These are phyloP conservation scores for Tinea semifulvella DNA, from an alignment of 2,888 invertebrate species.

Conservation along the genomic window DNA sequence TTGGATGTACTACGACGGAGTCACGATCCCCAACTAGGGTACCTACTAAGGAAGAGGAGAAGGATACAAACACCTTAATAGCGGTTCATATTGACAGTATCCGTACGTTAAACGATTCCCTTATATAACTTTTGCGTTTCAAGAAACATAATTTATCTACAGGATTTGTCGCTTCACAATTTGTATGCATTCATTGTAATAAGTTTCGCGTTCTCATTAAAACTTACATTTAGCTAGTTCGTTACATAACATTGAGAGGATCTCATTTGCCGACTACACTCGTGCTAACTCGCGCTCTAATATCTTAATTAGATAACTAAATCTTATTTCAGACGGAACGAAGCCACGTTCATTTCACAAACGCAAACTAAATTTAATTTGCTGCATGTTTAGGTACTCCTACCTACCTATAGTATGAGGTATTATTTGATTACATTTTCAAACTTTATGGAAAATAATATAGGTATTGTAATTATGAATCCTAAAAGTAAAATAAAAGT, in stretches of 20 bases:
- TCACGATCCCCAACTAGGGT: too few relatives aligned
- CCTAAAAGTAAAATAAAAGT: too few relatives aligned
- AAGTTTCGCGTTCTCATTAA: constrained; percentile 6
- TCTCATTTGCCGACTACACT: constrained; percentile 14
- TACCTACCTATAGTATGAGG: too few relatives aligned
- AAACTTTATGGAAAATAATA: too few relatives aligned
- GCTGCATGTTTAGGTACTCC: not conserved
- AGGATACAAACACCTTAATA: too few relatives aligned
- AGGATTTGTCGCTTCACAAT: not conserved
- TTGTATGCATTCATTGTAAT: not conserved
- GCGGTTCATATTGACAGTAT: too few relatives aligned
- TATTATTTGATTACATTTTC: too few relatives aligned
- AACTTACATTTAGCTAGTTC: constrained; percentile 9
- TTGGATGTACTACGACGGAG: not conserved
- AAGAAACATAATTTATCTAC: too few relatives aligned
- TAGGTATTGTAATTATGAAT: too few relatives aligned
- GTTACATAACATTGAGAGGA: constrained; percentile 12
- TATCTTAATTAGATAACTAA: constrained; percentile 12
- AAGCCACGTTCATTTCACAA: constrained; percentile 7
- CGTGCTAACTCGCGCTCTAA: constrained; percentile 13
- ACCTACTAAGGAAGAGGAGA: too few relatives aligned
- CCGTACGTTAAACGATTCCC: too few relatives aligned
- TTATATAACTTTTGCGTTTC: too few relatives aligned
- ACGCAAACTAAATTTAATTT: constrained; percentile 12
- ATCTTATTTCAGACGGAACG: constrained; percentile 7